Conservation (phyloP, 1,140 invertebrate species). For the Coenobita brevimanus region DNA sequence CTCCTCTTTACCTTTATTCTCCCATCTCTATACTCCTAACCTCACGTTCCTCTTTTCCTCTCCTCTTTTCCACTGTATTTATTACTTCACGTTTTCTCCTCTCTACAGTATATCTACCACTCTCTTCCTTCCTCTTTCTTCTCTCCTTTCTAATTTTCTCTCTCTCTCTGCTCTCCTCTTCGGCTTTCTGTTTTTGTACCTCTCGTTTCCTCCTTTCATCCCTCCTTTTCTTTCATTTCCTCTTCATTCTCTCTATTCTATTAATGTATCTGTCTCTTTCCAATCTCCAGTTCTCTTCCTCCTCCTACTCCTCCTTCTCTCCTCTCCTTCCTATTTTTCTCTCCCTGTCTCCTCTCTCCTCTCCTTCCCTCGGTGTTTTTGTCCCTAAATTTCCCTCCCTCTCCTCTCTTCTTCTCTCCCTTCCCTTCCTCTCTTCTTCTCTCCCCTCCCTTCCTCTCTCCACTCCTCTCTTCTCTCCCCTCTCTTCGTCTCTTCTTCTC, state of each 20-base stretch:
- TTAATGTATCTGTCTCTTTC: not conserved
- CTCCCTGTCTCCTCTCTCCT: not conserved
- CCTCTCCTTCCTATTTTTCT: not conserved
- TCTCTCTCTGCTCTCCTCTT: not conserved
- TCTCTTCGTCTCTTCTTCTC: no score
- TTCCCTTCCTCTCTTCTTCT: not conserved
- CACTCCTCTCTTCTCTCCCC: no score
- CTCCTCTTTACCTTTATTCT: no score
- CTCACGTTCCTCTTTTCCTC: no score
- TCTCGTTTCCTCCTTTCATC: not conserved
- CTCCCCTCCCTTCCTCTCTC: no score
- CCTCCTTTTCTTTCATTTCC: not conserved
- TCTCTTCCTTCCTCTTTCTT: slow-evolving; percentile 19
- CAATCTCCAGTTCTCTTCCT: not conserved
- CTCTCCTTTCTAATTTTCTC: not conserved
- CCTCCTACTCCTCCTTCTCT: not conserved
- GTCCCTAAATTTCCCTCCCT: not conserved
- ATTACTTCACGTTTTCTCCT: no score
- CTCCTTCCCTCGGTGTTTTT: not conserved
- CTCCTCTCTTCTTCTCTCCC: slow-evolving; percentile 1
- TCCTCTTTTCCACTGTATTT: no score
- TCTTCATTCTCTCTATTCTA: not conserved
- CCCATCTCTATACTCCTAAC: no score
- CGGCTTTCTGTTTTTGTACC: not conserved
- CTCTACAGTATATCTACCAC: not conserved